These are phyloP conservation scores for Zonitis immaculata DNA, from an alignment of 2,888 invertebrate genomes.

Conservation along the genomic window DNA sequence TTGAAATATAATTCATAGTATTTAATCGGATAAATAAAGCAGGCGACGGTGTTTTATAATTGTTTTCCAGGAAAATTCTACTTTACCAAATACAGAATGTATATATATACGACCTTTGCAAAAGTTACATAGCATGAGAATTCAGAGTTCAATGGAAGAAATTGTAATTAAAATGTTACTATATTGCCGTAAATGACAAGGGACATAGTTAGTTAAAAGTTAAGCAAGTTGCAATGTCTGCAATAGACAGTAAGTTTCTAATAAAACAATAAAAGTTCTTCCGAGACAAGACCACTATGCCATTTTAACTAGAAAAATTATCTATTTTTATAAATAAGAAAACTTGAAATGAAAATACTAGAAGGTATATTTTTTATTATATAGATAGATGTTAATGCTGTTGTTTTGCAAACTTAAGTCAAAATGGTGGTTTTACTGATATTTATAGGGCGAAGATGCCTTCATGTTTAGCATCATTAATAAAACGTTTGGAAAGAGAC, in stretches of 20 bases:
- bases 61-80: slow-evolving; percentile 5
- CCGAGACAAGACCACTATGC: neutral
- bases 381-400: too few species aligned
- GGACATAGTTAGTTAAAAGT: slow-evolving; percentile 24
- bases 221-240: slow-evolving; percentile 20
- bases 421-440: slow-evolving; percentile 10
- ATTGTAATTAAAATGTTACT: slow-evolving; percentile 27
- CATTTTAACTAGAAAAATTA: too few species aligned
- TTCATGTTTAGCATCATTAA: slow-evolving; percentile 17
- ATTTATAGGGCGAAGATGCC: slow-evolving; percentile 17
- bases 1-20: slow-evolving; percentile 22
- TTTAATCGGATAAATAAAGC: slow-evolving; percentile 14
- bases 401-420: slow-evolving; percentile 6
- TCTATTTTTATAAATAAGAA: too few species aligned
- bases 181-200: slow-evolving; percentile 26
- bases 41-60: slow-evolving; percentile 13
- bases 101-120: neutral
- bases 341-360: too few species aligned
- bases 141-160: slow-evolving; percentile 18
- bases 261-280: neutral
- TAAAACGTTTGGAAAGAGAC: slow-evolving; percentile 10
- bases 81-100: neutral
- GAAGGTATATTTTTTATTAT: too few species aligned
- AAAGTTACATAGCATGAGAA: neutral
- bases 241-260: slow-evolving; percentile 18